Evolutionary conservation across 1,140 invertebrate genomes (phyloP).

Genomic region (Chionoecetes opilio): DNA sequence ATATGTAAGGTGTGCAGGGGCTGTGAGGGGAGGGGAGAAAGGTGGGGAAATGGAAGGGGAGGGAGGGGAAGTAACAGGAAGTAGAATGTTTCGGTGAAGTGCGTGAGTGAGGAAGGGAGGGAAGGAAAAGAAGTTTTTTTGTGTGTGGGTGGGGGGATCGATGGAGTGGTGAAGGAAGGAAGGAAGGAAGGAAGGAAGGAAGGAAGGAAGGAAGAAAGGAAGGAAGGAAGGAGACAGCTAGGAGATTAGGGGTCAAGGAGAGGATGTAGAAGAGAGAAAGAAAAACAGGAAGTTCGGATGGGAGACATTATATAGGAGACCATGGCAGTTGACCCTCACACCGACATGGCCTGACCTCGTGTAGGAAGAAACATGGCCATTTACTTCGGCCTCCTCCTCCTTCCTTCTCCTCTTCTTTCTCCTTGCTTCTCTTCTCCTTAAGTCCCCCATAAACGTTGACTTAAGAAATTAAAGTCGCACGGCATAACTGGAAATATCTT

Average conservation of each 20-base stretch:
- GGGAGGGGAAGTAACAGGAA: neutral
- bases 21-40: neutral
- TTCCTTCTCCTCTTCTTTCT: neutral
- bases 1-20: neutral
- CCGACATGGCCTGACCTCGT: slow-evolving; percentile 14
- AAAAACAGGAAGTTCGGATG: neutral
- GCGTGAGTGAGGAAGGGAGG: neutral
- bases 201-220: no score
- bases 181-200: no score
- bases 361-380: slow-evolving; percentile 6
- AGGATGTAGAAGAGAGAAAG: neutral
- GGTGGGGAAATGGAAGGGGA: neutral
- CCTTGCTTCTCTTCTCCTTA: neutral
- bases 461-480: no score
- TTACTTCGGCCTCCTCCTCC: neutral
- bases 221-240: no score
- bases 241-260: neutral
- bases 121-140: neutral
- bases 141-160: neutral
- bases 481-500: no score
- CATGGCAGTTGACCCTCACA: slow-evolving; percentile 11
- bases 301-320: no score
- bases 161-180: no score
- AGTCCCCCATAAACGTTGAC: no score
- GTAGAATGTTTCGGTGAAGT: neutral